phyloP scores from a whole-genome alignment of 2,888 invertebrate species.

The Metellina segmentata region DNA sequence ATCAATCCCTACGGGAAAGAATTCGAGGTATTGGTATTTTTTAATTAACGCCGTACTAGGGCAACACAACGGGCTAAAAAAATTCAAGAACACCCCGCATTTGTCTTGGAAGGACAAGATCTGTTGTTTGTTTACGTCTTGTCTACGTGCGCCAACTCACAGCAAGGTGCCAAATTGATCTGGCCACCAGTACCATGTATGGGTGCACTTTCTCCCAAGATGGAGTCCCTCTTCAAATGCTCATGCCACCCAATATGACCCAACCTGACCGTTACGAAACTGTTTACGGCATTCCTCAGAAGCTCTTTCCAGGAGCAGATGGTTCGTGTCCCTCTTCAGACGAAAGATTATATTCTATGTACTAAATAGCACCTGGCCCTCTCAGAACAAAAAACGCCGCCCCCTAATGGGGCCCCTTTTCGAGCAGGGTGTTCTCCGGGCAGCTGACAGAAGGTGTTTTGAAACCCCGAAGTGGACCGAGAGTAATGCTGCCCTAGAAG shows the following conservation, averaged over 20 bases:
- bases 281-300: background rate
- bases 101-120: too few species aligned
- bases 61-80: too few species aligned
- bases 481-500: background rate
- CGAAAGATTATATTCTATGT: background rate
- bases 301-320: background rate
- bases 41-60: too few species aligned
- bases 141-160: background rate
- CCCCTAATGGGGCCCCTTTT: background rate
- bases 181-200: background rate
- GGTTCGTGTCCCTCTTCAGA: background rate
- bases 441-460: slow-evolving; percentile 1
- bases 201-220: background rate
- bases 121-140: background rate
- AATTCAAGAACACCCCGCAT: too few species aligned
- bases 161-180: background rate
- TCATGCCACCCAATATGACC: background rate
- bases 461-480: background rate
- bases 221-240: background rate
- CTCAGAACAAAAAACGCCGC: background rate
- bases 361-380: background rate
- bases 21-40: too few species aligned
- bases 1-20: too few species aligned
- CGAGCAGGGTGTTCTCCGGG: background rate
- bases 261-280: background rate